Evolutionary conservation across 2,797 vertebrate genomes (phyloP).

Genomic region (Tragopan temminckii): DNA sequence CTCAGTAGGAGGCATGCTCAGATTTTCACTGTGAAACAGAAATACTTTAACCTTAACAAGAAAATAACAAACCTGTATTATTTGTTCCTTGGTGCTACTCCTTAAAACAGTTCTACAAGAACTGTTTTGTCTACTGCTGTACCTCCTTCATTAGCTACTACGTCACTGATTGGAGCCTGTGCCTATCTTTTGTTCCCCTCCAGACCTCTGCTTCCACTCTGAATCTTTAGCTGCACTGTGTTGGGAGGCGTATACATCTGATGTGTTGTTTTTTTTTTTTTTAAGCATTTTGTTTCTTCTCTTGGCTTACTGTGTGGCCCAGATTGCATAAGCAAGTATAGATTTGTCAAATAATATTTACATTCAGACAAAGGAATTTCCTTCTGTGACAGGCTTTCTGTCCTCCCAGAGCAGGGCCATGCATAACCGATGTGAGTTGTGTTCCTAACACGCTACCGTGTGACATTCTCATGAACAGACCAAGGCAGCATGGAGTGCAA

Average conservation of each 20-base stretch:
- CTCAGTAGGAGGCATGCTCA: neutral
- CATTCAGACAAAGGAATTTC: neutral
- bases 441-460: neutral
- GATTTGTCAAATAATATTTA: neutral
- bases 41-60: neutral
- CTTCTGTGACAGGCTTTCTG: neutral
- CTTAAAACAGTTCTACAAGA: neutral
- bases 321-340: neutral
- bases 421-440: neutral
- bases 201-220: neutral
- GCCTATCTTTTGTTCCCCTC: neutral
- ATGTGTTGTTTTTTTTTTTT: rapidly evolving
- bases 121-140: conserved; percentile 17
- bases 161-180: neutral
- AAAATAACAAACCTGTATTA: neutral
- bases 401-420: neutral
- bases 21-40: neutral
- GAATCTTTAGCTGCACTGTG: neutral
- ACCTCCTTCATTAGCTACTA: neutral
- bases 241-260: neutral
- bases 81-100: neutral
- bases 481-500: neutral
- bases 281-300: neutral
- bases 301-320: neutral
- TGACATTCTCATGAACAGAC: neutral